Conservation (phyloP, 2,113 vertebrate genomes). For the Marmota flaviventris region DNA sequence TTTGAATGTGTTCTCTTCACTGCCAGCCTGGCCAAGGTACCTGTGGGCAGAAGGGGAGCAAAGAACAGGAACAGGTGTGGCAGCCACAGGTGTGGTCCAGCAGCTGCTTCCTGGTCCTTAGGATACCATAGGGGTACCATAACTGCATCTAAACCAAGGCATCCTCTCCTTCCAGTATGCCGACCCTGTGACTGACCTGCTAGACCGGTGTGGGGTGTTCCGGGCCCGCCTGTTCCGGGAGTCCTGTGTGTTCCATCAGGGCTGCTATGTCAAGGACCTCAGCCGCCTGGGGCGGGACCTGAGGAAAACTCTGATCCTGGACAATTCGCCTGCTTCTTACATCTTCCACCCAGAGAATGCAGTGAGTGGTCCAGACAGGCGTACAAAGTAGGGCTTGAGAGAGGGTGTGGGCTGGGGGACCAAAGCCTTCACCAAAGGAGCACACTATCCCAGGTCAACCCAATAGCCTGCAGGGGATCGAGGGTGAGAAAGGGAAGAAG, state of each 20-base stretch:
- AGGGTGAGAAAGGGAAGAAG: neutral
- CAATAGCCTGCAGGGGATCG: neutral
- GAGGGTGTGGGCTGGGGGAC: neutral
- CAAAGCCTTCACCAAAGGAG: neutral
- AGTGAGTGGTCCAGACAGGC: conserved; percentile 85
- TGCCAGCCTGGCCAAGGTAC: conserved; percentile 95
- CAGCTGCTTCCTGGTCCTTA: neutral
- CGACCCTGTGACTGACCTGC: conserved; percentile 94
- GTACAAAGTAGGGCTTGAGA: rapidly evolving
- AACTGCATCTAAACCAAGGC: neutral
- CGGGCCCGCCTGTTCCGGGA: conserved; percentile 93
- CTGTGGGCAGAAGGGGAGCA: neutral
- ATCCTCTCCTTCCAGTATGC: conserved; percentile 88
- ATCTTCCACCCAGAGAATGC: conserved; percentile 96
- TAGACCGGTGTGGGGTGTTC: conserved; percentile 92
- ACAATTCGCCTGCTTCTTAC: conserved; percentile 95
- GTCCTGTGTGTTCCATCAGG: conserved; percentile 96
- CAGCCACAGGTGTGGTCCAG: no score
- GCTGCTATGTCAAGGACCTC: conserved; percentile 95
- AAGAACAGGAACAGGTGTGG: neutral
- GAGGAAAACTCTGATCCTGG: conserved; percentile 93
- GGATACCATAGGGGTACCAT: neutral
- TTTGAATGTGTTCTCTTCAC: conserved; percentile 96
- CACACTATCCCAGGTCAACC: rapidly evolving
- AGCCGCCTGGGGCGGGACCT: conserved; percentile 93